These are phyloP conservation scores for Decapterus maruadsi DNA, from an alignment of 2,797 vertebrate species.

Conservation along the genomic window DNA sequence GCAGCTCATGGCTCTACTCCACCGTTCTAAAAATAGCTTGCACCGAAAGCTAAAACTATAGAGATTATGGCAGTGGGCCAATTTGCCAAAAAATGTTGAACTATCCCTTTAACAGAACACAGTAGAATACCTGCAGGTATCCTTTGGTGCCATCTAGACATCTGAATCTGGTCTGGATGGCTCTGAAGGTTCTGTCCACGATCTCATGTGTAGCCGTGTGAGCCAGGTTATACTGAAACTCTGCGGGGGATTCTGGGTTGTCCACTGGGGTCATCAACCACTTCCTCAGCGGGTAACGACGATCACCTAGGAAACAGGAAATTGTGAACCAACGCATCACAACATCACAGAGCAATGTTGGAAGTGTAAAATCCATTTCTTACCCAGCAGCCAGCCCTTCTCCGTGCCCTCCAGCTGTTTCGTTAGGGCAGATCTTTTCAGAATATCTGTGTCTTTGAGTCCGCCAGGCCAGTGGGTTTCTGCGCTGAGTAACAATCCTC, in stretches of 20 bases:
- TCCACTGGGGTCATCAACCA: slow-evolving; percentile 96
- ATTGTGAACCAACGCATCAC: neutral
- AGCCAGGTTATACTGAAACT: slow-evolving; percentile 93
- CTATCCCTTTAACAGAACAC: neutral
- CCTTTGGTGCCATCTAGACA: slow-evolving; percentile 95
- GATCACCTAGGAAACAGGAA: slow-evolving; percentile 85
- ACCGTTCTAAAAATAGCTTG: too few relatives aligned
- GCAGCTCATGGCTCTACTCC: too few relatives aligned
- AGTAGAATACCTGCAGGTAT: slow-evolving; percentile 84
- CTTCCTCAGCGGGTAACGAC: slow-evolving; percentile 88
- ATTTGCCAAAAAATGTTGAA: too few relatives aligned
- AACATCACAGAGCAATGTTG: neutral
- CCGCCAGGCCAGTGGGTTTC: slow-evolving; percentile 95
- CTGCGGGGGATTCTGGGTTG: slow-evolving; percentile 88
- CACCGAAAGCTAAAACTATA: too few relatives aligned
- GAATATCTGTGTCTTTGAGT: slow-evolving; percentile 86
- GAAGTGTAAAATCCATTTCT: neutral
- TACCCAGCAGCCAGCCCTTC: slow-evolving; percentile 95
- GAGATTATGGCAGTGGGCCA: too few relatives aligned
- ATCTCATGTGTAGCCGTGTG: slow-evolving; percentile 92
- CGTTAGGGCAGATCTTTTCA: slow-evolving; percentile 88
- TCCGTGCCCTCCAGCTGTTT: slow-evolving; percentile 85
- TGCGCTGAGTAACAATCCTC: slow-evolving; percentile 91
- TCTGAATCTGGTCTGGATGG: slow-evolving; percentile 93
- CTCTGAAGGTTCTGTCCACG: slow-evolving; percentile 91